phyloP scores from a whole-genome alignment of 2,797 vertebrate species.

The Novumbra hubbsi region DNA sequence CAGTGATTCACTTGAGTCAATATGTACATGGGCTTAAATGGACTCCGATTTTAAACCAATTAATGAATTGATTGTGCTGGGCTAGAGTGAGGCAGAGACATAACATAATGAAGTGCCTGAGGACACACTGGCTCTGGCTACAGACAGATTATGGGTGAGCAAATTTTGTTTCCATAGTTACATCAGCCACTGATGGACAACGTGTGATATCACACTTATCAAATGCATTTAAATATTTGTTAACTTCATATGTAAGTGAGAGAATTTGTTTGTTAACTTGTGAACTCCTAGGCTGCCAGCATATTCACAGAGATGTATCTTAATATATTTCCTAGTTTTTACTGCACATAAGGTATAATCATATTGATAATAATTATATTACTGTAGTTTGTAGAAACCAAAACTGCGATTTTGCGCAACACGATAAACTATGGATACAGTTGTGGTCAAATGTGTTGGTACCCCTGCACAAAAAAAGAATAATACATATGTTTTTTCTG shows the following conservation, averaged over 20 bases:
- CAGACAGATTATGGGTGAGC: not conserved
- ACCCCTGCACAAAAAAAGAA: too few species aligned
- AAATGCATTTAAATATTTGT: not conserved
- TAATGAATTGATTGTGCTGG: not conserved
- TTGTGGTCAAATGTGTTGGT: too few species aligned
- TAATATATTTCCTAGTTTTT: not conserved
- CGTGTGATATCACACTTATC: not conserved
- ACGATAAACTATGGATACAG: not conserved
- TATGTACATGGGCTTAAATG: conserved; percentile 9
- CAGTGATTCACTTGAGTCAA: conserved; percentile 4
- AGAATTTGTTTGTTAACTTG: not conserved
- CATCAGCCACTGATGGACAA: not conserved
- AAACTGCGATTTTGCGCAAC: not conserved
- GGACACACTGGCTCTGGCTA: not conserved
- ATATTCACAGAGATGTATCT: not conserved
- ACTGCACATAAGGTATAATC: not conserved
- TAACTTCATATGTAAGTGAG: not conserved
- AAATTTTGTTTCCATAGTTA: not conserved
- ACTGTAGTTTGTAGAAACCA: not conserved
- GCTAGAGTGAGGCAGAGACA: not conserved
- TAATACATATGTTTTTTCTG: too few species aligned
- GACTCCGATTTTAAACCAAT: not conserved
- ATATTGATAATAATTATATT: not conserved
- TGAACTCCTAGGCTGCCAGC: not conserved
- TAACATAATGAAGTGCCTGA: not conserved